phyloP scores from a whole-genome alignment of 2,888 invertebrate species.

The Eupithecia subumbrata region DNA sequence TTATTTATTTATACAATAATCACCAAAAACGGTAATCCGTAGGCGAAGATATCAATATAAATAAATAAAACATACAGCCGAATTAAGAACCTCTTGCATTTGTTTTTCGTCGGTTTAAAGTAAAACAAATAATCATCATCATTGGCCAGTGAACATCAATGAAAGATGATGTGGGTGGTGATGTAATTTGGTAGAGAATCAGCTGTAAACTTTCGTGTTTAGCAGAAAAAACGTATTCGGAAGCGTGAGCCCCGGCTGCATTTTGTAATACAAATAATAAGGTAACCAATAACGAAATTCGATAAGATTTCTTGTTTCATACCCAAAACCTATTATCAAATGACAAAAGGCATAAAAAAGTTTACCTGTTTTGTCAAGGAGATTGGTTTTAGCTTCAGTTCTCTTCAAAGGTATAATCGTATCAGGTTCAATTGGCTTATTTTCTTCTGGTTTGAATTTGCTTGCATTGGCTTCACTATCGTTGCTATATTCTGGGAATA shows the following conservation, averaged over 20 bases:
- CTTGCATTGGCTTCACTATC: slow-evolving; percentile 52
- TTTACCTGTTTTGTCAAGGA: slow-evolving; percentile 54
- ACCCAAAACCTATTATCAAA: neutral
- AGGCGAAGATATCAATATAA: too few relatives aligned
- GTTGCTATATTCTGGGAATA: slow-evolving; percentile 74
- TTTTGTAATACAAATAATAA: neutral
- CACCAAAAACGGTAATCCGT: neutral
- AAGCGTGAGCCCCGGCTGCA: too few relatives aligned
- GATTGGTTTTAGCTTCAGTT: slow-evolving; percentile 64
- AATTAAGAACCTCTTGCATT: neutral
- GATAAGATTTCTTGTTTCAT: neutral
- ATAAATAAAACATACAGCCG: neutral
- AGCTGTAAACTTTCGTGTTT: too few relatives aligned
- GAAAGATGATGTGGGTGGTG: too few relatives aligned
- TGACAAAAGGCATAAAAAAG: neutral
- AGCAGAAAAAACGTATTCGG: too few relatives aligned
- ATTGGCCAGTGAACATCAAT: too few relatives aligned
- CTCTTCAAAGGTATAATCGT: slow-evolving; percentile 64
- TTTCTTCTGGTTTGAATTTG: slow-evolving; percentile 36
- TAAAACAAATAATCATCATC: neutral
- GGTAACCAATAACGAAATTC: neutral
- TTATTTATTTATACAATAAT: neutral
- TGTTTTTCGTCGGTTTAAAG: neutral
- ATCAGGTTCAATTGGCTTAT: slow-evolving; percentile 38
- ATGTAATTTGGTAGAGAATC: too few relatives aligned